Evolutionary conservation across 2,797 vertebrate genomes (phyloP).

Genomic region (Podargus strigoides): DNA sequence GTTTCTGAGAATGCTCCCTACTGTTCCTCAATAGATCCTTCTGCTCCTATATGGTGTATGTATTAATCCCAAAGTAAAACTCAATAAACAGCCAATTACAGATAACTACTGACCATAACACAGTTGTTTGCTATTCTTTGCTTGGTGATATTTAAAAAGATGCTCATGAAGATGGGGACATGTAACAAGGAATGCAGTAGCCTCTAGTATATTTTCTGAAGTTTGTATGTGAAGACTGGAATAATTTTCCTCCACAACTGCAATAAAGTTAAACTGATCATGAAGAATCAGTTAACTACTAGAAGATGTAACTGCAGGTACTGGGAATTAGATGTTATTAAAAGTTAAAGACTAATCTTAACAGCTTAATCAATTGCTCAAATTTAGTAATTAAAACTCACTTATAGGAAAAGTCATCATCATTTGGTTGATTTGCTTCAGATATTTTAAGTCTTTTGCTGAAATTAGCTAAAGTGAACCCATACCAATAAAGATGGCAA

Average conservation of each 20-base stretch:
- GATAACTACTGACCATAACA: background rate
- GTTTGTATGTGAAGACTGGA: background rate
- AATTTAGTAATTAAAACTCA: no score
- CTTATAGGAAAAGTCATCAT: no score
- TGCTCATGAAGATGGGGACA: background rate
- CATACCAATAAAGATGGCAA: background rate
- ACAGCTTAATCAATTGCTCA: background rate
- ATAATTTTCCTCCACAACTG: background rate
- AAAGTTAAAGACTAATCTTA: background rate
- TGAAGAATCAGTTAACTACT: background rate
- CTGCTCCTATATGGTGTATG: background rate
- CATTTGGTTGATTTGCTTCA: rapidly evolving
- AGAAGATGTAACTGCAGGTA: background rate
- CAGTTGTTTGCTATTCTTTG: background rate
- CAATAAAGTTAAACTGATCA: background rate
- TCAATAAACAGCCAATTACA: background rate
- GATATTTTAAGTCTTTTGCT: background rate
- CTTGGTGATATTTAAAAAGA: background rate
- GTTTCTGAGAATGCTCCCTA: background rate
- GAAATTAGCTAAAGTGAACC: background rate
- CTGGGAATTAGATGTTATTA: background rate
- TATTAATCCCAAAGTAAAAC: background rate
- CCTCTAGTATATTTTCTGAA: background rate
- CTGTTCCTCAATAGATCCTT: background rate
- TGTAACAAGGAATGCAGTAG: background rate